Percentiles rank a stretch among this genome's conserved stretches.
Conservation (phyloP, 2,113 vertebrate species). For the Shinisaurus crocodilurus region DNA sequence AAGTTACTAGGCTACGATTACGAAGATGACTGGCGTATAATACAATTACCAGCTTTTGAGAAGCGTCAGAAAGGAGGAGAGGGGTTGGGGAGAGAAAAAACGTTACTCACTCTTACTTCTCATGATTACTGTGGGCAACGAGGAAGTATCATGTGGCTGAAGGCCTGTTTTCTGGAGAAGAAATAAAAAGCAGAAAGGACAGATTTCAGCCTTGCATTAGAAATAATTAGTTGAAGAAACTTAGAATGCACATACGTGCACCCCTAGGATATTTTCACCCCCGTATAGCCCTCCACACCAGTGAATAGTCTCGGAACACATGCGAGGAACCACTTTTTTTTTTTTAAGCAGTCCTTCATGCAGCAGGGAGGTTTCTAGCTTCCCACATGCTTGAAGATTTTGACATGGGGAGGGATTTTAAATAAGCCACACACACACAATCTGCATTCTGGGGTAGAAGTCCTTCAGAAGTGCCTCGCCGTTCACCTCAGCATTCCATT, state of each 20-base stretch:
- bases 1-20: not conserved
- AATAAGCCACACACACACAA: not conserved
- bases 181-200: conserved; percentile 56
- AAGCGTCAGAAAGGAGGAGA: not conserved
- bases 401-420: not conserved
- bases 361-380: not conserved
- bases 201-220: conserved; percentile 22
- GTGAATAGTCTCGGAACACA: not conserved
- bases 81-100: conserved; percentile 16
- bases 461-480: not conserved
- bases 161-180: conserved; percentile 84
- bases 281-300: not conserved
- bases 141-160: conserved; percentile 83
- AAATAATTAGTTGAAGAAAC: not conserved
- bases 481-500: not conserved
- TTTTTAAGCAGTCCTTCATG: not conserved
- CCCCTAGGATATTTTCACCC: no score
- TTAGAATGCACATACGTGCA: not conserved
- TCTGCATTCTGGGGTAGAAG: not conserved
- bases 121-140: conserved; percentile 88
- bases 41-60: not conserved
- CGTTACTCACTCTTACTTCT: conserved; percentile 86
- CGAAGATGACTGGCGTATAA: not conserved
- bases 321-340: not conserved
- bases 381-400: not conserved